Conservation (phyloP, 1,140 invertebrate species). For the Papilio polyxenes region DNA sequence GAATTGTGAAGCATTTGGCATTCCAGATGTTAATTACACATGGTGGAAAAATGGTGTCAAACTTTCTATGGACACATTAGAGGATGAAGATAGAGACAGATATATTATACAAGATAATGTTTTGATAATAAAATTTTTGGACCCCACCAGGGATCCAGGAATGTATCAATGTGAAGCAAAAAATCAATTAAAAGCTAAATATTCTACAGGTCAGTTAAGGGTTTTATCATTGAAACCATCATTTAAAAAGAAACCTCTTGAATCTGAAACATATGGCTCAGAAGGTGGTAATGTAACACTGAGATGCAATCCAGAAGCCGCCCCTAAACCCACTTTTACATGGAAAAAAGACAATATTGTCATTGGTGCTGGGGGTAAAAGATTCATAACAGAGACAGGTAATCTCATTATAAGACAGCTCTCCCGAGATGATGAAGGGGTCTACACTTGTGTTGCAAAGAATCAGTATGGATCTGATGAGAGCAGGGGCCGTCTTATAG, state of each 20-base stretch:
- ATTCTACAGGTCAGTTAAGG: slow-evolving; percentile 93
- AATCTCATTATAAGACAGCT: slow-evolving; percentile 94
- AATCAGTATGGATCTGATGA: slow-evolving; percentile 92
- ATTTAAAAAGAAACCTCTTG: slow-evolving; percentile 94
- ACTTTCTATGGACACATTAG: slow-evolving; percentile 84
- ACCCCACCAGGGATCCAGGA: slow-evolving; percentile 91
- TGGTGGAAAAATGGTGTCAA: slow-evolving; percentile 95
- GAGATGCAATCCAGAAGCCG: slow-evolving; percentile 95
- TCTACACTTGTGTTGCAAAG: slow-evolving; percentile 93
- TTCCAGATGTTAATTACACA: slow-evolving; percentile 95
- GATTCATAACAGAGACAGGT: slow-evolving; percentile 90
- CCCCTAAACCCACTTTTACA: slow-evolving; percentile 92
- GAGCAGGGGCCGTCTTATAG: slow-evolving; percentile 89
- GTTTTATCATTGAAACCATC: slow-evolving; percentile 93
- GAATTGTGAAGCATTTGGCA: slow-evolving; percentile 97
- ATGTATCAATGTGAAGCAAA: slow-evolving; percentile 97
- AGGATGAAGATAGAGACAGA: slow-evolving; percentile 85
- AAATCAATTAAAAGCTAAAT: slow-evolving; percentile 93
- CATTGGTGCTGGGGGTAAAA: slow-evolving; percentile 88
- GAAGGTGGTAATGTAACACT: slow-evolving; percentile 96
- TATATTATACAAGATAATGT: slow-evolving; percentile 94
- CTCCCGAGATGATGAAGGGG: slow-evolving; percentile 91
- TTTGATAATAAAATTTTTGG: slow-evolving; percentile 89
- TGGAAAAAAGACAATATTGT: slow-evolving; percentile 96
- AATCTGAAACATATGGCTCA: slow-evolving; percentile 93